phyloP scores from a whole-genome alignment of 1,140 invertebrate species.

The Thaumatotibia leucotreta region DNA sequence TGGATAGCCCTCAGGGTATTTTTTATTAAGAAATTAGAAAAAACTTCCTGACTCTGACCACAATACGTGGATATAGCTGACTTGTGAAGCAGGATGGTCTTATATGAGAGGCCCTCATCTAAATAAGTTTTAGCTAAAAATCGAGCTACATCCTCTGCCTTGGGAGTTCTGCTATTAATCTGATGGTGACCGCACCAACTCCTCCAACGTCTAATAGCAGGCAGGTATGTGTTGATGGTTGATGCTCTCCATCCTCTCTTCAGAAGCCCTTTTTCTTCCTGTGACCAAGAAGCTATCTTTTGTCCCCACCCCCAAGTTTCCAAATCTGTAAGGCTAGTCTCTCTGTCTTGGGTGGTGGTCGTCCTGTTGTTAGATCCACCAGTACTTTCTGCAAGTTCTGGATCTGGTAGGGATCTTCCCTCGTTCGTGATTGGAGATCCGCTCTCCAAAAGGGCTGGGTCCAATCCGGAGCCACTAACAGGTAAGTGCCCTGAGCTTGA shows the following conservation, averaged over 20 bases:
- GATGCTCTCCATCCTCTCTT: constrained; percentile 1
- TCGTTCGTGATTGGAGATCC: constrained; percentile 21
- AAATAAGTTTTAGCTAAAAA: constrained; percentile 19
- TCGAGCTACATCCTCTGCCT: constrained; percentile 14
- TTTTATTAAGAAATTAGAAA: constrained; percentile 12
- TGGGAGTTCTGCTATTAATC: constrained; percentile 13
- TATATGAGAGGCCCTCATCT: constrained; percentile 12
- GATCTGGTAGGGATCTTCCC: constrained; percentile 19
- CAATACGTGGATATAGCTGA: constrained; percentile 11
- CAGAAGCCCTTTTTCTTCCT: not conserved
- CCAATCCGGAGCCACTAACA: constrained; percentile 34
- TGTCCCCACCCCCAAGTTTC: not conserved
- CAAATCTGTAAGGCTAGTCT: constrained; percentile 22
- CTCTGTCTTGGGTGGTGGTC: constrained; percentile 20
- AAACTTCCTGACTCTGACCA: not conserved
- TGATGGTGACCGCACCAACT: constrained; percentile 1
- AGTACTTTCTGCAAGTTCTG: constrained; percentile 18
- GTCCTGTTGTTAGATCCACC: constrained; percentile 22
- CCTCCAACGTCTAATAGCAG: constrained; percentile 13
- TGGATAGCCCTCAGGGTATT: constrained; percentile 18
- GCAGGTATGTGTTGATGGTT: not conserved
- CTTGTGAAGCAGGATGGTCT: constrained; percentile 20
- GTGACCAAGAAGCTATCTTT: not conserved
- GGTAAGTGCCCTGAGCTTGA: constrained; percentile 18
- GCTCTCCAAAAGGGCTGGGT: constrained; percentile 31